Conservation (phyloP, 2,113 vertebrate species). For the Mustela nigripes region DNA sequence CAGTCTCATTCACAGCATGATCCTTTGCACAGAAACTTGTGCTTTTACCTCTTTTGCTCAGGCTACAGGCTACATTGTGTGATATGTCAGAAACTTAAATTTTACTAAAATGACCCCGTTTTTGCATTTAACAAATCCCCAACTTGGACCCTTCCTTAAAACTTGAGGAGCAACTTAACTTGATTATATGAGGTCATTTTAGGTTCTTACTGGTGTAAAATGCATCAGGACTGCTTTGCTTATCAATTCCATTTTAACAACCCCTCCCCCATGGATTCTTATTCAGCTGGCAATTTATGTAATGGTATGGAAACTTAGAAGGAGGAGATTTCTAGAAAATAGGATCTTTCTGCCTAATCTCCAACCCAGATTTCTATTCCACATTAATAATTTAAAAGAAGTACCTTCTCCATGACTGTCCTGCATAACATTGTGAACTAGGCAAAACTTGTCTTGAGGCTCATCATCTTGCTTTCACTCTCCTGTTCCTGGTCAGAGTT, state of each 20-base stretch:
- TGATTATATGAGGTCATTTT: neutral
- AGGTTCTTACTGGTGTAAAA: conserved; percentile 16
- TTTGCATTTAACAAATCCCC: neutral
- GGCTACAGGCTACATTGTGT: neutral
- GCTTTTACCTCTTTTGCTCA: neutral
- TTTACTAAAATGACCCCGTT: neutral
- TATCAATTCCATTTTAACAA: neutral
- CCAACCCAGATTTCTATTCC: neutral
- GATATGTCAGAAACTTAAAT: neutral
- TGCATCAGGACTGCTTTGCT: neutral
- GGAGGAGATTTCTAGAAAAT: conserved; percentile 24
- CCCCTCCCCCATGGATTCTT: neutral
- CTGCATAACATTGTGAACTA: neutral
- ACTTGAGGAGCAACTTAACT: neutral
- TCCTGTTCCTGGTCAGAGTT: conserved; percentile 7
- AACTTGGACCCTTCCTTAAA: neutral
- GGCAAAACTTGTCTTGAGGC: neutral
- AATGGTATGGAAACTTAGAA: neutral
- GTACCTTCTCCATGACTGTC: neutral
- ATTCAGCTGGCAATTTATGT: neutral
- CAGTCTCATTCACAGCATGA: neutral
- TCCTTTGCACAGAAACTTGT: neutral
- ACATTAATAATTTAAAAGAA: neutral
- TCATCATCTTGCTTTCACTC: neutral
- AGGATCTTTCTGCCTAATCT: neutral